Conservation (phyloP, 2,888 invertebrate genomes). For the Parelbella ahira region DNA sequence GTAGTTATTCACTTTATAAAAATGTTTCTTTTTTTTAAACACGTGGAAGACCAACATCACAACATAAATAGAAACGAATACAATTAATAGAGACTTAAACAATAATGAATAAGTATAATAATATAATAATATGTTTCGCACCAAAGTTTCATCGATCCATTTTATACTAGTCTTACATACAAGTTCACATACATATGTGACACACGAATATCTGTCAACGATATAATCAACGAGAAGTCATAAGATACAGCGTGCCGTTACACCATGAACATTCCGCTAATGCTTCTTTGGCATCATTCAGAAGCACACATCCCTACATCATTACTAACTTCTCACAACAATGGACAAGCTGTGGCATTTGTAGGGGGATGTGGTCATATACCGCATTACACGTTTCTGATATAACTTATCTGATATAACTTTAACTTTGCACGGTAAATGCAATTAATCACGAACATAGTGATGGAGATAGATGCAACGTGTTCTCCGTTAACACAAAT, state of each 20-base stretch:
- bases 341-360: neutral
- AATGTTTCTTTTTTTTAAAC: constrained; percentile 47
- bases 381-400: neutral
- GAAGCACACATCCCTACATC: neutral
- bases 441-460: no score
- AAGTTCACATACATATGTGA: no score
- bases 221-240: constrained; percentile 1
- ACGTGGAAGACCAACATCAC: constrained; percentile 79
- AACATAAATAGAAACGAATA: constrained; percentile 74
- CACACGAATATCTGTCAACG: constrained; percentile 15
- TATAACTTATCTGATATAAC: constrained; percentile 1
- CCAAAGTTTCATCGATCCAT: constrained; percentile 39
- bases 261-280: neutral
- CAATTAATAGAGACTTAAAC: constrained; percentile 52
- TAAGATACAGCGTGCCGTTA: constrained; percentile 10
- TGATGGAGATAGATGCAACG: no score
- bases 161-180: constrained; percentile 9
- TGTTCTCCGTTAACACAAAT: no score
- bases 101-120: constrained; percentile 36
- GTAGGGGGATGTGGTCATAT: neutral
- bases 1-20: constrained; percentile 59
- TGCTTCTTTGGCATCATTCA: neutral
- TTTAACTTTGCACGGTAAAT: constrained; percentile 16
- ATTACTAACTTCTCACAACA: neutral
- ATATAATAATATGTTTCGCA: constrained; percentile 54